Evolutionary conservation across 2,888 invertebrate species (phyloP).

Genomic region (Hecatera dysodea): DNA sequence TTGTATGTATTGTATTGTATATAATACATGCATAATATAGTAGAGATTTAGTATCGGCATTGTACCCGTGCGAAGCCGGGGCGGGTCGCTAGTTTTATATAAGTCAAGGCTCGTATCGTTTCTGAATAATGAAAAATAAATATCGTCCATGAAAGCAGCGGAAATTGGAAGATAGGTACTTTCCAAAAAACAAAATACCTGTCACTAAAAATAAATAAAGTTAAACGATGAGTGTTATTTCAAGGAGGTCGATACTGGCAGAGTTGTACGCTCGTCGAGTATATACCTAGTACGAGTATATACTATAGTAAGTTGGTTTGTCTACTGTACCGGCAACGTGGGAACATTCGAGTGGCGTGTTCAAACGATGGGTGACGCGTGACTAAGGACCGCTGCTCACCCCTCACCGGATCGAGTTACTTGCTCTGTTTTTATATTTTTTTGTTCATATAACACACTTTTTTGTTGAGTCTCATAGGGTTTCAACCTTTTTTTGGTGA

Average conservation of each 20-base stretch:
- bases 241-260: conserved; percentile 33
- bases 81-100: no score
- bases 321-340: conserved; percentile 44
- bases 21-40: no score
- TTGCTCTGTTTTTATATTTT: conserved; percentile 51
- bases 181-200: conserved; percentile 36
- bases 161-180: conserved; percentile 33
- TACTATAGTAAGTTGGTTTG: conserved; percentile 16
- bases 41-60: no score
- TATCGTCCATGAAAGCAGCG: conserved; percentile 26
- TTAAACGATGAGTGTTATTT: conserved; percentile 47
- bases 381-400: conserved; percentile 64
- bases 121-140: conserved; percentile 17
- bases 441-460: conserved; percentile 34
- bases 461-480: conserved; percentile 19
- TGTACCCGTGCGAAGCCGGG: no score
- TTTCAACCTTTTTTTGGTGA: neutral
- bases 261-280: neutral
- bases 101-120: conserved; percentile 14
- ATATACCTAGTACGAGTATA: conserved; percentile 1
- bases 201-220: conserved; percentile 38
- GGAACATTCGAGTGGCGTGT: conserved; percentile 49
- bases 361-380: conserved; percentile 58
- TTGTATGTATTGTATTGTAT: no score
- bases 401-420: conserved; percentile 55